These are phyloP conservation scores for Thamnophis sirtalis DNA, from an alignment of 2,113 vertebrate genomes.

Conservation along the genomic window DNA sequence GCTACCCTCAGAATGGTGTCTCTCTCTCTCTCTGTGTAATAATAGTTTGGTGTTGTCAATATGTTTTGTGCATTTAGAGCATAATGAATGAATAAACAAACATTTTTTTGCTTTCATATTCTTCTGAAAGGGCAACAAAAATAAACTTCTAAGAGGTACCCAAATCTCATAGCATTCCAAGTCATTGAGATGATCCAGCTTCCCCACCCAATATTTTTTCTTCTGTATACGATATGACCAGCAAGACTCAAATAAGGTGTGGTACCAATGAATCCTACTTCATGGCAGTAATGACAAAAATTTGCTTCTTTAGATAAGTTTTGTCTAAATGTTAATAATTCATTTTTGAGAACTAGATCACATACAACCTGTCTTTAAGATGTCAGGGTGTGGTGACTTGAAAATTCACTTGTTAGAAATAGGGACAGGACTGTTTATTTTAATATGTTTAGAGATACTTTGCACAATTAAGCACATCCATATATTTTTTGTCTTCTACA, in stretches of 20 bases:
- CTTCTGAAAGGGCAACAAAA: neutral
- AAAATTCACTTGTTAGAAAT: neutral
- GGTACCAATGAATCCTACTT: neutral
- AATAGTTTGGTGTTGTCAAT: slow-evolving; percentile 42
- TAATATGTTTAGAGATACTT: neutral
- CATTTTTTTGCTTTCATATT: slow-evolving; percentile 16
- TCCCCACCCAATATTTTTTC: neutral
- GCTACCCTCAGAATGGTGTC: slow-evolving; percentile 33
- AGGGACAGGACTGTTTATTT: neutral
- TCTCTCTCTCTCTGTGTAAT: slow-evolving; percentile 15
- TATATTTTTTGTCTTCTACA: neutral
- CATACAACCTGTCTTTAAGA: neutral
- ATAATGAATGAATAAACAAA: slow-evolving; percentile 15
- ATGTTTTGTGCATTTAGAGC: neutral
- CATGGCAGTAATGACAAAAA: neutral
- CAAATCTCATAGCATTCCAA: neutral
- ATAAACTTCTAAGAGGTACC: neutral
- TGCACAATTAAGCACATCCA: neutral
- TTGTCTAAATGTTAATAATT: neutral
- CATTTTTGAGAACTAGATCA: neutral
- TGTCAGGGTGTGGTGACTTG: neutral
- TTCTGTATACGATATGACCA: neutral
- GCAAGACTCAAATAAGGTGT: neutral
- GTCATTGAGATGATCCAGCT: neutral
- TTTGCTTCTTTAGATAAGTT: neutral